phyloP scores from a whole-genome alignment of 2,888 invertebrate genomes.

The Agrotis exclamationis region DNA sequence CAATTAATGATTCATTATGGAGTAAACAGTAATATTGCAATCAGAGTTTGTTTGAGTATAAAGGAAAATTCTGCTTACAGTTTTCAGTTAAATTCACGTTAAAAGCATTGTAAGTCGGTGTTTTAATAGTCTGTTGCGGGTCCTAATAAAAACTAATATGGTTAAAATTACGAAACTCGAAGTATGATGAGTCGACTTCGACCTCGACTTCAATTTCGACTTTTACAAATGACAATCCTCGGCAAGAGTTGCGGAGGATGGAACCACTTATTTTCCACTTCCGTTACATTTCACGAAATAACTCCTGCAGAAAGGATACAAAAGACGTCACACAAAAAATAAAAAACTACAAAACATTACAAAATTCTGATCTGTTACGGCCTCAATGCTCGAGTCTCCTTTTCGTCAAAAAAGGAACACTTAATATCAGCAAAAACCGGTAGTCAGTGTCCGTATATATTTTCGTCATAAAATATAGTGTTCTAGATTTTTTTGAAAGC shows the following conservation, averaged over 20 bases:
- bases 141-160: too few species aligned
- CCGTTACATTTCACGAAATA: too few species aligned
- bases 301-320: too few species aligned
- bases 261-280: too few species aligned
- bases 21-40: background rate
- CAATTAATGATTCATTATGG: background rate
- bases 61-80: background rate
- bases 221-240: too few species aligned
- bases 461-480: constrained; percentile 42
- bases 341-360: background rate
- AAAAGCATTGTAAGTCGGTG: background rate
- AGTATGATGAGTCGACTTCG: too few species aligned
- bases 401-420: constrained; percentile 40
- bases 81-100: background rate
- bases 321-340: background rate
- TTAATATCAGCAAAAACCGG: constrained; percentile 36
- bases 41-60: background rate
- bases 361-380: background rate
- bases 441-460: constrained; percentile 47
- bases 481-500: constrained; percentile 51
- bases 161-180: too few species aligned
- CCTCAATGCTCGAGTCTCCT: constrained; percentile 1
- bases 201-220: too few species aligned
- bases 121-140: background rate
- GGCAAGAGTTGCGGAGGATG: too few species aligned